Conservation (phyloP, 2,113 vertebrate species). For the Podarcis raffonei region DNA sequence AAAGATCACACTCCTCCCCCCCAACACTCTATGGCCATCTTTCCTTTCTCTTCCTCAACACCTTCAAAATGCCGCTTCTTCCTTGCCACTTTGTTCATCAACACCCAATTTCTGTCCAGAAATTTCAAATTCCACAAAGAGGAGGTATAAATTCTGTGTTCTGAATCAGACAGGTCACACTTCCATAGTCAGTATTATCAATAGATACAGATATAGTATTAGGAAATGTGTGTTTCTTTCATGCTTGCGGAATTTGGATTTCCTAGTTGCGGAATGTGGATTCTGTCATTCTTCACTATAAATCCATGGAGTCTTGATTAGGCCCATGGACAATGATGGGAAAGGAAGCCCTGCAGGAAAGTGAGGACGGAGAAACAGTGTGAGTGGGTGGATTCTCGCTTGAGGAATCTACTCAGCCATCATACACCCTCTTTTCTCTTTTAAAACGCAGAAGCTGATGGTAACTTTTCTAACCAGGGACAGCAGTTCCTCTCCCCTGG, state of each 20-base stretch:
- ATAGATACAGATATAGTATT: neutral
- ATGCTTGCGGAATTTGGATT: neutral
- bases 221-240: no score
- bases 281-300: neutral
- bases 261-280: conserved; percentile 2
- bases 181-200: neutral
- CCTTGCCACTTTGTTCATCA: neutral
- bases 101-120: neutral
- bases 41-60: neutral
- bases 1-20: neutral
- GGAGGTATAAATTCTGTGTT: neutral
- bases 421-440: neutral
- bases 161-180: neutral
- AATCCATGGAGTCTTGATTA: conserved; percentile 15
- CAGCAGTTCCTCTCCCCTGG: neutral
- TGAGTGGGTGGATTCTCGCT: conserved; percentile 16
- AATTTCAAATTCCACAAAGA: neutral
- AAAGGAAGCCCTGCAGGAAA: neutral
- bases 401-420: conserved; percentile 35
- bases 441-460: neutral
- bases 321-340: conserved; percentile 12
- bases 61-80: neutral
- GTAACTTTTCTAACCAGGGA: neutral
- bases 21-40: neutral
- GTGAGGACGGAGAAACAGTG: neutral